Base-by-base conservation (phyloP, 2,113 vertebrate genomes). In the Lagopus leucura region DNA sequence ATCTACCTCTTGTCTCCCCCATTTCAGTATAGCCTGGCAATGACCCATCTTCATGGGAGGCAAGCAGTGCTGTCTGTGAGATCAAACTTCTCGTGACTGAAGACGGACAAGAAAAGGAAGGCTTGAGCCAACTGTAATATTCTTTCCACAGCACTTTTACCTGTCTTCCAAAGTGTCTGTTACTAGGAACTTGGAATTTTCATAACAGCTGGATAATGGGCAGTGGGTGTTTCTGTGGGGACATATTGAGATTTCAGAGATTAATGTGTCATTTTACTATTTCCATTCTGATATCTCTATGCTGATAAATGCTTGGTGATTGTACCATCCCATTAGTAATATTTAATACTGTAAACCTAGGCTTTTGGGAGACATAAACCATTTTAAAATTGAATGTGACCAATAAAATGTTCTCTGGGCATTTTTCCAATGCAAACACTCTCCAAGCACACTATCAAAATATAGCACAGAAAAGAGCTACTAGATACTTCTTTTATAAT, bases 351-450 rank as follows among this genome's bases (percentile, higher is more conserved):
- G 66, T 88, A 90, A 92, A 95, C 85, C 61, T 90, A 27, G 65
- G 79, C 30, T 91, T 91, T 94, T 20, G 65, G n/a, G 14, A 92
- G 5, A 65, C 88, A 69, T 22, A 91, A 93, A 94, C 75, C 34
- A 82, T 96, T 92, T 85, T 74, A 72, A 95, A 94, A 92, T 91
- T 93, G 57, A 83, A 88, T 86, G 43, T 77, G 54, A 88, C 88
- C 85, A 94, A 92, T 90, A 81, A 94, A 95, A 93, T 84, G 48
- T 27, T 86, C 43, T 65, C 79, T 88, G 69, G 89, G 89, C 82
- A 92, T 28, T 69, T 90, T 93, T 97, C 89, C 93, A 94, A 38
- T 22, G 32, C 52, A 88, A 89, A n/a, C 52, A 74, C 5, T 90
- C 47, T 75, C 15, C 69, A 83, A 74, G 18, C 22, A 77, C 32